These are phyloP conservation scores for Erebia ligea DNA, from an alignment of 2,888 invertebrate genomes.

Conservation along the genomic window DNA sequence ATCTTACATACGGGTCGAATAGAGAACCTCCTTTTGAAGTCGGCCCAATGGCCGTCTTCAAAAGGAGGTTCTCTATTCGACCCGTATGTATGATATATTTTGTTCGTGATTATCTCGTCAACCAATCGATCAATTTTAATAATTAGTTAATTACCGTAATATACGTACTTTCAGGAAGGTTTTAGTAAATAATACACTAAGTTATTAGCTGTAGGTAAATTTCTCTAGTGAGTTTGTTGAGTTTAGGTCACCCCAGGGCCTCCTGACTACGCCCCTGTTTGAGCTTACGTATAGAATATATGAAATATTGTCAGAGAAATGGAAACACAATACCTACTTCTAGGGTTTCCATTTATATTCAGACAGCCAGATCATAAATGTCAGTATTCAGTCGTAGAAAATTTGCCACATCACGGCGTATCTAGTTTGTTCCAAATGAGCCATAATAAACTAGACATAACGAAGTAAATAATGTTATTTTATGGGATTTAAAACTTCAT, in stretches of 20 bases:
- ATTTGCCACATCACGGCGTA: slow-evolving; percentile 10
- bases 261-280: not conserved
- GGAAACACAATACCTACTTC: slow-evolving; percentile 28
- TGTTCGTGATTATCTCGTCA: too few relatives aligned
- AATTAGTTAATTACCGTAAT: too few relatives aligned
- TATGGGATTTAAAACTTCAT: not conserved
- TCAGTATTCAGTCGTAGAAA: slow-evolving; percentile 22
- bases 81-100: too few relatives aligned
- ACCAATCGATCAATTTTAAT: too few relatives aligned
- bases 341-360: slow-evolving; percentile 25
- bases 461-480: not conserved
- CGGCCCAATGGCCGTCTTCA: too few relatives aligned
- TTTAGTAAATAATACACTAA: too few relatives aligned
- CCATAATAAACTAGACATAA: not conserved
- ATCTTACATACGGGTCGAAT: too few relatives aligned
- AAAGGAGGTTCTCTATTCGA: too few relatives aligned
- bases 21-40: too few relatives aligned
- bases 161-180: too few relatives aligned
- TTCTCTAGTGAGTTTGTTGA: too few relatives aligned
- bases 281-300: slow-evolving; percentile 29
- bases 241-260: not conserved
- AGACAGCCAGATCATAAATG: slow-evolving; percentile 20
- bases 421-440: not conserved
- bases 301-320: slow-evolving; percentile 36
- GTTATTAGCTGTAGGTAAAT: too few relatives aligned